Percentiles rank a stretch among this genome's conserved stretches.
Conservation (phyloP, 2,797 vertebrate species). For the Numenius phaeopus region DNA sequence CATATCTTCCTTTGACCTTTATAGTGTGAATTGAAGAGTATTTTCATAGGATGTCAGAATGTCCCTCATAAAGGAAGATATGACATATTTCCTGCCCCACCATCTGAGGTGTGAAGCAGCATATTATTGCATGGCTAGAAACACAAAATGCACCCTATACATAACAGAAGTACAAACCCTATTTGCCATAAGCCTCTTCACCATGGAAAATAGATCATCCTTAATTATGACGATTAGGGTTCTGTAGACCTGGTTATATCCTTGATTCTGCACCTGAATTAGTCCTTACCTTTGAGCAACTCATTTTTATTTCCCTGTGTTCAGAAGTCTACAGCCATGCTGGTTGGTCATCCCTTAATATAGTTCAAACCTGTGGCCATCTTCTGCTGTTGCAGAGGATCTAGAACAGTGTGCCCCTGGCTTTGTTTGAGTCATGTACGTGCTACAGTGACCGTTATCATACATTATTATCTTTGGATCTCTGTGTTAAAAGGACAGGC, state of each 20-base stretch:
- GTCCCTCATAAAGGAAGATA: not conserved
- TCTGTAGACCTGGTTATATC: not conserved
- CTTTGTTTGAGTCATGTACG: fast-evolving
- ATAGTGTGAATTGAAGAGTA: not conserved
- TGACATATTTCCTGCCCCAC: not conserved
- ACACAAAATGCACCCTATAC: not conserved
- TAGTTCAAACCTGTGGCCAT: not conserved
- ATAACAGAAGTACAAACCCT: not conserved
- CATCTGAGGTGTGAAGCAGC: not conserved
- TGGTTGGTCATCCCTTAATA: not conserved
- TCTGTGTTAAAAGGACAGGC: not conserved
- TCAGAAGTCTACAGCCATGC: not conserved
- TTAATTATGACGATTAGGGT: not conserved
- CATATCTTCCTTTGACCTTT: not conserved
- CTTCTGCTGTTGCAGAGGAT: not conserved
- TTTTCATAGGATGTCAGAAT: not conserved
- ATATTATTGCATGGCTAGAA: not conserved
- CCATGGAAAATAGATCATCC: not conserved
- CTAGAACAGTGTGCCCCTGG: not conserved
- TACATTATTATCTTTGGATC: not conserved
- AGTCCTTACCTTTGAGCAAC: not conserved
- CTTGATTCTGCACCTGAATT: not conserved
- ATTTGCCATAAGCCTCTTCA: not conserved
- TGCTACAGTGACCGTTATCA: not conserved
- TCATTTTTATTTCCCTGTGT: not conserved